Conservation (phyloP, 2,113 vertebrate species). For the Lichenostomus cassidix region DNA sequence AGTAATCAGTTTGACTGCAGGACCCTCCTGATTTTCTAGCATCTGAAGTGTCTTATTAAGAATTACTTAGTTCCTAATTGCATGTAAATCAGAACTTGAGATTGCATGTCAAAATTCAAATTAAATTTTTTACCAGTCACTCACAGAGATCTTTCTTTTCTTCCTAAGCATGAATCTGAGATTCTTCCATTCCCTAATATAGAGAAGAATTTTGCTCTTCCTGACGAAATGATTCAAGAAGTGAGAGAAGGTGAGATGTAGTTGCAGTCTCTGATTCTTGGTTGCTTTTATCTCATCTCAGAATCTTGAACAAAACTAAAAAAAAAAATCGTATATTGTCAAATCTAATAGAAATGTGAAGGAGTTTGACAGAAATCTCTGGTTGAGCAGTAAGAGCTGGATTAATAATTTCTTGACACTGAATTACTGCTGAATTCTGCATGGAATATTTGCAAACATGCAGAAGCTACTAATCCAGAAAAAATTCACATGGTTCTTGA, state of each 20-base stretch:
- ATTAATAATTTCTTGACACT: not conserved
- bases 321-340: not conserved
- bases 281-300: not conserved
- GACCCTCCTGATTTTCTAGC: not conserved
- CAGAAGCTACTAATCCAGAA: not conserved
- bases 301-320: not conserved
- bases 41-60: not conserved
- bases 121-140: not conserved
- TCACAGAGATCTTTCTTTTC: not conserved
- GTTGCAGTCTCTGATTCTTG: not conserved
- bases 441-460: not conserved
- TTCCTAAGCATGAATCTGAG: constrained; percentile 91
- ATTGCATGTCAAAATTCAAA: not conserved
- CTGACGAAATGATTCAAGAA: constrained; percentile 96
- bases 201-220: constrained; percentile 93
- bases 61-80: not conserved
- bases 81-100: not conserved
- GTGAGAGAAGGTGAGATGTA: constrained; percentile 90
- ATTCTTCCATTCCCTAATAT: constrained; percentile 94
- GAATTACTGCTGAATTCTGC: not conserved
- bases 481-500: not conserved
- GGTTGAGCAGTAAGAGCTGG: not conserved
- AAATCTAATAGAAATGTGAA: not conserved
- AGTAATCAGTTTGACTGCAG: not conserved
- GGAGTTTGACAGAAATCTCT: not conserved